These are phyloP conservation scores for Cossypha caffra DNA, from an alignment of 2,797 vertebrate species.

Conservation along the genomic window DNA sequence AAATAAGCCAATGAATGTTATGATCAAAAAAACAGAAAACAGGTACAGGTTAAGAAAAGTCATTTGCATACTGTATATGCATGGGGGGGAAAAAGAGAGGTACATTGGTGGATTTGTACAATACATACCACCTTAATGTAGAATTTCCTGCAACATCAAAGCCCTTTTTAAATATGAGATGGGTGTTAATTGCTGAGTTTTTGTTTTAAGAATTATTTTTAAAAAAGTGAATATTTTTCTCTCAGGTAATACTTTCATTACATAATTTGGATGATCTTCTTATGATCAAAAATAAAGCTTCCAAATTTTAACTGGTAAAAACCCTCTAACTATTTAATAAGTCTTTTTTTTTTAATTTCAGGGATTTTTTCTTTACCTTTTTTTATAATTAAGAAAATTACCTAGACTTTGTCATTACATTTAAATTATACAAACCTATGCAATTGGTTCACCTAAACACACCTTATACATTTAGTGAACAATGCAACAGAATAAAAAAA, in stretches of 20 bases:
- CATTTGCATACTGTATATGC: neutral
- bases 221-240: neutral
- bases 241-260: neutral
- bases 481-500: neutral
- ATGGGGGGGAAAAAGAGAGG: fast-evolving
- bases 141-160: neutral
- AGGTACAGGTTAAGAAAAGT: neutral
- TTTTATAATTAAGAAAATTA: neutral
- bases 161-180: neutral
- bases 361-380: neutral
- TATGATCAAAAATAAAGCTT: neutral
- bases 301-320: neutral
- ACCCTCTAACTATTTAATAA: neutral
- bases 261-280: neutral
- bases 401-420: neutral
- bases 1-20: neutral
- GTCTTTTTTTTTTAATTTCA: neutral
- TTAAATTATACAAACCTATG: neutral
- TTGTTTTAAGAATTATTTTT: neutral
- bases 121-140: neutral
- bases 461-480: neutral
- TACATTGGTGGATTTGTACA: neutral
- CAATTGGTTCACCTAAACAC: neutral
- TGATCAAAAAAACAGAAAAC: neutral
- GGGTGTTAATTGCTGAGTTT: neutral